phyloP scores from a whole-genome alignment of 23 tunicate genomes.

The Botrylloides violaceus region DNA sequence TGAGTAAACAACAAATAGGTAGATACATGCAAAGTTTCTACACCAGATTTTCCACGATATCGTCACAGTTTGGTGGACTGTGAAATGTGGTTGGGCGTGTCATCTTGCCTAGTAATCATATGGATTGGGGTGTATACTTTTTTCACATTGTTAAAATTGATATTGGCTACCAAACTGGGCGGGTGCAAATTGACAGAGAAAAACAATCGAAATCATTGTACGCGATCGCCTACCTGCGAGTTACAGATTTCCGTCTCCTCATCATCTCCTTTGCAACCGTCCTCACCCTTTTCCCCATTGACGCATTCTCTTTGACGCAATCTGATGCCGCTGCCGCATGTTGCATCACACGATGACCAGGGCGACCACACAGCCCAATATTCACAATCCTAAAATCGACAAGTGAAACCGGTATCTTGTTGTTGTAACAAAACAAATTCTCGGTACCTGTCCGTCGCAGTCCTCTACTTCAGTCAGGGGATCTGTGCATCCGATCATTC shows the following conservation, averaged over 20 bases:
- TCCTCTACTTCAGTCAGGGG: slow-evolving; percentile 11
- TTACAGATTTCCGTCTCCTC: slow-evolving; percentile 33
- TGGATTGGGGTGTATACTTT: too few relatives aligned
- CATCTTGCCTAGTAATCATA: too few relatives aligned
- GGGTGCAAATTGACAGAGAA: background rate
- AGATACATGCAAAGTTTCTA: too few relatives aligned
- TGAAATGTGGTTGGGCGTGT: too few relatives aligned
- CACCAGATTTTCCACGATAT: too few relatives aligned
- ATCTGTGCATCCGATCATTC: slow-evolving; percentile 69
- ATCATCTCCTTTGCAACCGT: slow-evolving; percentile 47
- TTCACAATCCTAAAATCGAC: slow-evolving; percentile 22
- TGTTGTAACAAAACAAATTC: background rate
- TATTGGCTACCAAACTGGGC: too few relatives aligned
- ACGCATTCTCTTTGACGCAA: slow-evolving; percentile 41
- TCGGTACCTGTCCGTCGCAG: slow-evolving; percentile 43
- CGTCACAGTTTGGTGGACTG: too few relatives aligned
- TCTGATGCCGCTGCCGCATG: slow-evolving; percentile 61
- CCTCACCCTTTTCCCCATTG: slow-evolving; percentile 44
- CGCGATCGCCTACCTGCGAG: slow-evolving; percentile 21
- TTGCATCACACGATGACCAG: slow-evolving; percentile 34
- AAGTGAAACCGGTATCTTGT: background rate
- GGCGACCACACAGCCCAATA: slow-evolving; percentile 41
- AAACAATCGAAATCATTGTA: too few relatives aligned
- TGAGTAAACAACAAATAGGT: too few relatives aligned
- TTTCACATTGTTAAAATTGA: too few relatives aligned